Base-by-base conservation (phyloP, 2,113 vertebrate species). In the Psammodynastes pulverulentus region DNA sequence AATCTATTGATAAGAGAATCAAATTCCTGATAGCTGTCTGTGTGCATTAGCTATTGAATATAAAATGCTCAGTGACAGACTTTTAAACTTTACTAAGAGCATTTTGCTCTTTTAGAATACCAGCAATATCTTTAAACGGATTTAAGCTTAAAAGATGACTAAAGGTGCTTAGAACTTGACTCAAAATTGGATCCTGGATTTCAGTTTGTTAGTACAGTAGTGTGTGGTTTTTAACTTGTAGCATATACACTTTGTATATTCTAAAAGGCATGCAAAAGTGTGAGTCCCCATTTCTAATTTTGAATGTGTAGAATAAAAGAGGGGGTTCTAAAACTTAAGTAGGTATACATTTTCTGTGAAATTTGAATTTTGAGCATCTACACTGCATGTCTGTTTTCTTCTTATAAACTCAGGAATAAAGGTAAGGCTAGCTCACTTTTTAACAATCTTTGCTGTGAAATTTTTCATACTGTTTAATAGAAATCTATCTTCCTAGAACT, bases 181-280 rank as follows among this genome's bases (percentile, higher is more conserved):
- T 92, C 67, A 15, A 46, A 53, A 52, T 5, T 72, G n/a, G 15
- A 46, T 79, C 2, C 34, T 23, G 2, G n/a, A 43, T 19, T 84
- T 85, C 12, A 58, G 15, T 45, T 49, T 89, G 87, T 89, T 89
- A 29, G 13, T 89, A 52, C 58, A 21, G 52, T 89, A 34, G n/a
- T 79, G 13, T 89, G 91, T 86, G 12, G n/a, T 92, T 85, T 51
- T 92, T 84, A 54, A 84, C 54, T 84, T 24, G 45, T 56, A 88
- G 4, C 19, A 84, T 46, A 72, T 52, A 48, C 3, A 34, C 21
- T 67, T 49, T 12, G 2, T 45, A 45, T 86, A 85, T 19, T 8
- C 1, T 87, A 34, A 49, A 58, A 43, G 8, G 62, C n/a, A 84
- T 56, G 17, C 88, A 51, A 58, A 52, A 89, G 84, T 88, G 58